These are phyloP conservation scores for Apis laboriosa DNA, from an alignment of 1,140 invertebrate genomes.

Conservation along the genomic window DNA sequence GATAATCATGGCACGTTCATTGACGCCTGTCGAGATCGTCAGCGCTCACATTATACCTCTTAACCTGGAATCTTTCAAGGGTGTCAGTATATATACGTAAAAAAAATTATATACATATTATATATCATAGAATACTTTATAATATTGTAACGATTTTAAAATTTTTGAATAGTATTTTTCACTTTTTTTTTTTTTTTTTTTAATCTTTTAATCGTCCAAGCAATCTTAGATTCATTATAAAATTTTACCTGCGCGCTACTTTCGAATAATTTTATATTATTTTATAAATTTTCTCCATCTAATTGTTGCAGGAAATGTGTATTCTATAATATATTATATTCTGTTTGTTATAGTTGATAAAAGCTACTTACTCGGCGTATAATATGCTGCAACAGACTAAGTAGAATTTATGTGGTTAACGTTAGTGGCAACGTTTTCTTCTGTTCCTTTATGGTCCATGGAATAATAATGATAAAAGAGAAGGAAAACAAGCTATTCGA, in stretches of 20 bases:
- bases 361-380: conserved; percentile 54
- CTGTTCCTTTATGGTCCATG: neutral
- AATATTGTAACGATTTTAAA: no score
- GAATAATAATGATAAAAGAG: neutral
- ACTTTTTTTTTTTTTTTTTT: no score
- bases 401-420: neutral
- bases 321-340: neutral
- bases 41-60: conserved; percentile 26
- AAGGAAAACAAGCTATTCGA: no score
- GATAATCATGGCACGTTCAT: conserved; percentile 44
- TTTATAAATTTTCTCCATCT: no score
- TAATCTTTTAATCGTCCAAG: no score
- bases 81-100: conserved; percentile 37
- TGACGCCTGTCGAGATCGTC: conserved; percentile 38
- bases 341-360: conserved; percentile 48
- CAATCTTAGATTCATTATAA: no score
- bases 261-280: no score
- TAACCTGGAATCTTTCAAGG: conserved; percentile 45
- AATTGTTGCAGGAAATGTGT: no score
- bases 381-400: conserved; percentile 40
- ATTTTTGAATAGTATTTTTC: no score
- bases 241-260: no score
- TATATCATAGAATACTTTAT: no score
- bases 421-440: neutral
- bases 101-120: no score